Conservation (phyloP, 1,140 invertebrate species). For the Drosophila yakuba region DNA sequence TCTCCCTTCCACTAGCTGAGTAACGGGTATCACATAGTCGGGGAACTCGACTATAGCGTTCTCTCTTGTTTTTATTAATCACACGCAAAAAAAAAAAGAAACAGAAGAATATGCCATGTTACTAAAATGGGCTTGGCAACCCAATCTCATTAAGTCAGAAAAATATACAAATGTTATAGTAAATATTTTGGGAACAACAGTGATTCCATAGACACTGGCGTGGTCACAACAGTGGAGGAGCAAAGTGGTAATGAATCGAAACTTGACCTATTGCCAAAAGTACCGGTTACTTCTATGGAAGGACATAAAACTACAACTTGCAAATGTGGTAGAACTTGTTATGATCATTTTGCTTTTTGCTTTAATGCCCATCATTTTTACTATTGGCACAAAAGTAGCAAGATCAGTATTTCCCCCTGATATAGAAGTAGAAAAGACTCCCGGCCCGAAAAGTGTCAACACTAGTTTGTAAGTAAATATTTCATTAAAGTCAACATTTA, state of each 20-base stretch:
- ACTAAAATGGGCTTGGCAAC: not conserved
- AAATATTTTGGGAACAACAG: conserved; percentile 4
- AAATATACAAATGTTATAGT: not conserved
- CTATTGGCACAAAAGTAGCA: conserved; percentile 1
- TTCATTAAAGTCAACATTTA: no score
- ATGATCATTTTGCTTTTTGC: not conserved
- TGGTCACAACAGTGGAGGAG: not conserved
- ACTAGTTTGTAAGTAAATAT: not conserved
- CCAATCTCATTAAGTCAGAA: conserved; percentile 2
- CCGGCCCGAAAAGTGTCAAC: not conserved
- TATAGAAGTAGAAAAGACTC: not conserved
- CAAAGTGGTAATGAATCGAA: not conserved
- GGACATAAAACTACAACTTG: not conserved
- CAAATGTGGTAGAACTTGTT: not conserved
- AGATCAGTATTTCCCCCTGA: conserved; percentile 1
- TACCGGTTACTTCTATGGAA: conserved; percentile 17
- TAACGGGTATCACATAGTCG: no score
- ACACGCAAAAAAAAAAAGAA: no score
- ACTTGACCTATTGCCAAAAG: not conserved
- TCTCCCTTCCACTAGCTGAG: no score
- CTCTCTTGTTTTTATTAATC: no score
- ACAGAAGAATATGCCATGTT: not conserved
- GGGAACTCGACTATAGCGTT: no score
- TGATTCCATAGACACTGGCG: conserved; percentile 6
- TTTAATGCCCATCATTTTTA: not conserved